Evolutionary conservation across 2,797 vertebrate genomes (phyloP).

Genomic region (Fringilla coelebs): DNA sequence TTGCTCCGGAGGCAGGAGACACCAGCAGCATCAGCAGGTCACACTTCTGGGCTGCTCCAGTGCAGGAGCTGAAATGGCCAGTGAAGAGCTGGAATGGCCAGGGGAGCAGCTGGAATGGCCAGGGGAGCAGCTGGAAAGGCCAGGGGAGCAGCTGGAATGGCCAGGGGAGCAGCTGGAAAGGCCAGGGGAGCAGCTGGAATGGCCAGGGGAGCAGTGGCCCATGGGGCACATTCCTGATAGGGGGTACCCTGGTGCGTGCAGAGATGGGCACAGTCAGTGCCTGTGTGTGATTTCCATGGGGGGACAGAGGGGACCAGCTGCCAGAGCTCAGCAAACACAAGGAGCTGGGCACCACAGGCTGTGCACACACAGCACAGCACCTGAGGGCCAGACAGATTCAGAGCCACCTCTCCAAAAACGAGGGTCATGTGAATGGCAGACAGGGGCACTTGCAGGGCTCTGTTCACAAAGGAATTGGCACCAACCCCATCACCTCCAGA

Average conservation of each 20-base stretch:
- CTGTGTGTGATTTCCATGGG: not conserved
- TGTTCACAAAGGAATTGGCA: not conserved
- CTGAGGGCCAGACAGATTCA: not conserved
- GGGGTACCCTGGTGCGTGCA: not conserved
- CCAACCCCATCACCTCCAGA: not conserved
- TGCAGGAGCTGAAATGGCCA: not conserved
- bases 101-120: not conserved
- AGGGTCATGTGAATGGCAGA: not conserved
- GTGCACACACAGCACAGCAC: not conserved
- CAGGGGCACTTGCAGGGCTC: not conserved
- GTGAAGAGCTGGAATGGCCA: not conserved
- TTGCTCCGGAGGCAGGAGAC: not conserved
- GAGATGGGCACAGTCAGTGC: not conserved
- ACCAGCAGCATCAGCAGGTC: rapidly evolving
- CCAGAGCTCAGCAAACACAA: not conserved
- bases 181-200: no score
- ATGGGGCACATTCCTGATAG: not conserved
- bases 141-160: not conserved
- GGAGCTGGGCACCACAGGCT: not conserved
- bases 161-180: no score
- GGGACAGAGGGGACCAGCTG: not conserved
- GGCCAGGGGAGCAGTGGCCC: not conserved
- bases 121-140: not conserved
- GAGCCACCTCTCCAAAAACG: not conserved
- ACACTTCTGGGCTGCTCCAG: not conserved